phyloP scores from a whole-genome alignment of 2,888 invertebrate species.

The Melipona bicolor region DNA sequence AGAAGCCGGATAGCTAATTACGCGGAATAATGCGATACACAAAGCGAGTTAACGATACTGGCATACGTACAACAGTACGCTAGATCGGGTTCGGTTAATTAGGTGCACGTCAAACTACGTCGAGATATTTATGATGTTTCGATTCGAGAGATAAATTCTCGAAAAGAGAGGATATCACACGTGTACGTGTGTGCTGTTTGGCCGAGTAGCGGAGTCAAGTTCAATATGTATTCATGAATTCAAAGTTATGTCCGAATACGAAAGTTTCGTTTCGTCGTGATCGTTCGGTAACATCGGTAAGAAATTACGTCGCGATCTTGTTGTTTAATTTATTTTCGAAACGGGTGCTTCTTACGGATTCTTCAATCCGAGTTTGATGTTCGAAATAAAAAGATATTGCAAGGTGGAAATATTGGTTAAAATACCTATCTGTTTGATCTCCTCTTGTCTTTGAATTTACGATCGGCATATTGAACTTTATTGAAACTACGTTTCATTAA shows the following conservation, averaged over 20 bases:
- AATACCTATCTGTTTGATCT: too few relatives aligned
- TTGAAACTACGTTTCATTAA: too few relatives aligned
- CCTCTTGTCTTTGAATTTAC: too few relatives aligned
- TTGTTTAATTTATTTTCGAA: not conserved
- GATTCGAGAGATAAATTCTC: not conserved
- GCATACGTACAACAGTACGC: not conserved
- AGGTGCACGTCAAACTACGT: not conserved
- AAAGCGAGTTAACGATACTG: not conserved
- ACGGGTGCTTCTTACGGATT: too few relatives aligned
- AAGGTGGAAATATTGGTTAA: too few relatives aligned
- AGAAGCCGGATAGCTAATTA: not conserved
- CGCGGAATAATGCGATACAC: not conserved
- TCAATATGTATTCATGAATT: conserved; percentile 3
- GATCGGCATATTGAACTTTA: too few relatives aligned
- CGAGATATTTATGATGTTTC: not conserved
- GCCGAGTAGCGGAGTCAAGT: not conserved
- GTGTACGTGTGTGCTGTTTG: too few relatives aligned
- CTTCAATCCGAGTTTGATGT: not conserved
- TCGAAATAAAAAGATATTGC: not conserved
- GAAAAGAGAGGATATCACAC: not conserved
- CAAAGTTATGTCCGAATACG: conserved; percentile 3
- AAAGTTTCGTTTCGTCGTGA: not conserved
- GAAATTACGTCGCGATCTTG: not conserved
- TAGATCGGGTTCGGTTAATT: not conserved
- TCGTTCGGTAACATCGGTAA: not conserved